These are phyloP conservation scores for Anas capensis DNA, from an alignment of 2,797 vertebrate genomes.

Conservation along the genomic window DNA sequence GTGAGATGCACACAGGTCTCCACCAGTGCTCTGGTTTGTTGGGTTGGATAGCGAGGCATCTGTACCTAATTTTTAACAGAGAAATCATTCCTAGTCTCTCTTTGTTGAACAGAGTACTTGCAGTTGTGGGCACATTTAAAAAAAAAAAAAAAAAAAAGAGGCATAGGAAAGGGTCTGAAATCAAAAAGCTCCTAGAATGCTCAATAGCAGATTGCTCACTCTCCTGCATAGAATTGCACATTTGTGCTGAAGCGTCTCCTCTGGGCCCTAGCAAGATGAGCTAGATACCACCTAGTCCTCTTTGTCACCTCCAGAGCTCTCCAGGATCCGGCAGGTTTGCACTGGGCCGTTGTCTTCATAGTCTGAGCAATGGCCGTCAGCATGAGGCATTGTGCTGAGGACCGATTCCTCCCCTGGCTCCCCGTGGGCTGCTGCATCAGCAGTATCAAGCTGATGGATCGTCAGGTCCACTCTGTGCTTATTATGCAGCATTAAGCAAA, in stretches of 20 bases:
- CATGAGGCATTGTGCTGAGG: background rate
- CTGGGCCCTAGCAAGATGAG: background rate
- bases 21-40: background rate
- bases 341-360: background rate
- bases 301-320: background rate
- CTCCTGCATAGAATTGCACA: background rate
- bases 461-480: background rate
- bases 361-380: background rate
- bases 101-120: background rate
- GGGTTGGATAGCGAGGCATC: background rate
- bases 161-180: background rate
- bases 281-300: background rate
- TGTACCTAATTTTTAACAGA: background rate
- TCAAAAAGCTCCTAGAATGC: background rate
- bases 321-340: background rate
- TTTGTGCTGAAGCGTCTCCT: background rate
- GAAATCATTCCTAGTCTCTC: background rate
- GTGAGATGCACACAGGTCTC: accelerated
- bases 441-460: background rate
- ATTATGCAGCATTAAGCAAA: background rate
- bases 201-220: background rate
- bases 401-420: background rate
- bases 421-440: background rate
- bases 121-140: background rate
- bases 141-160: background rate